Base-by-base conservation (phyloP, 2,113 vertebrate genomes). In the Microcebus griseorufus region DNA sequence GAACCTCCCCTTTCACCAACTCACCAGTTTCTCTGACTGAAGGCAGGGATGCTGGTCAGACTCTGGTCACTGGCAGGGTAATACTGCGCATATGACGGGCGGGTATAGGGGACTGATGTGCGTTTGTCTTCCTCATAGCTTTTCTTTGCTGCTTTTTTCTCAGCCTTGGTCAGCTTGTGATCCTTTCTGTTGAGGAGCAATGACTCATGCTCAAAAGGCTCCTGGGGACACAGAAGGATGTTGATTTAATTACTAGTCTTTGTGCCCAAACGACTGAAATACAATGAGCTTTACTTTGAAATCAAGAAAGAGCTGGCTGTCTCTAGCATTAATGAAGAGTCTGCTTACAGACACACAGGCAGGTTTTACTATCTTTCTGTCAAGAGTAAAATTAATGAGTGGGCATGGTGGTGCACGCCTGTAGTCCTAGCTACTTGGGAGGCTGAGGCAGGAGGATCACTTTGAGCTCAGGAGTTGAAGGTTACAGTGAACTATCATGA, bases 71-170 rank as follows among this genome's bases (percentile, higher is more conserved):
- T 99, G 97, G 98, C 99, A 42, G 99, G 99, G 98, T 99, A 99
- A 98, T 99, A 99, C 97, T 99, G 99, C 10, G 99, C 99, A 12
- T 99, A 99, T 0, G 99, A 99, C 0, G 99, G 99, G 37, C 99
- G 99, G 37, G 99, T 99, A 94, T 99, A 99, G 11, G 99, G 99
- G 90, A 99, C 99, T 3, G 99, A 99, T 1, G 99, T 99, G 93
- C 99, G 99, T 88, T 99, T 99, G 98, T 99, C 99, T 92, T 99
- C 99, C 98, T 99, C 99, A 0, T 99, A 99, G 98, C 99, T 99
- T 95, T 99, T 99, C 98, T 99, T 99, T 79, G 99, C 99, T 14
- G 99, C 99, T 98, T 99, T 99, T 98, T 99, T 99, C 98, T 99
- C 99, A 78, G 99, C 99, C 99, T 99, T 99, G 97, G 99, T 99